These are phyloP conservation scores for Danio albolineatus DNA, from an alignment of 2,797 vertebrate genomes.

Conservation along the genomic window DNA sequence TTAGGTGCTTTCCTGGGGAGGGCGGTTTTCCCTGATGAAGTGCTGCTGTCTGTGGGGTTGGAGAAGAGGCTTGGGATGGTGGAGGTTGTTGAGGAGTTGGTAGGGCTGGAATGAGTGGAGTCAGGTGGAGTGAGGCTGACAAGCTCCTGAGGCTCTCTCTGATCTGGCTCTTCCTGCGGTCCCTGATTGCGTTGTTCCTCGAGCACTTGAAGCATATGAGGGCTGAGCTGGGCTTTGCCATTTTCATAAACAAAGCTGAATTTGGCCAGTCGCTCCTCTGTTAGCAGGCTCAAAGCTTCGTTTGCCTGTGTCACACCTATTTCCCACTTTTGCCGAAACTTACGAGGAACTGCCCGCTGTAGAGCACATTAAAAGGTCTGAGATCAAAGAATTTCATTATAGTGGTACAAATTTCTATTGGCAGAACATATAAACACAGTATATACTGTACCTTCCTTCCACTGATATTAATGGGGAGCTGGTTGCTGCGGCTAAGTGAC, in stretches of 20 bases:
- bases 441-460: conserved; percentile 85
- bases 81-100: conserved; percentile 17
- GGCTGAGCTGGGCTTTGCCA: conserved; percentile 87
- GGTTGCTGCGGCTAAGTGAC: conserved; percentile 86
- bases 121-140: conserved; percentile 63
- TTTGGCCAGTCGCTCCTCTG: conserved; percentile 86
- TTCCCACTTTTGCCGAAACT: conserved; percentile 56
- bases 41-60: conserved; percentile 60
- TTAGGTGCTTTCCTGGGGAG: conserved; percentile 58
- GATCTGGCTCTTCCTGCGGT: conserved; percentile 73
- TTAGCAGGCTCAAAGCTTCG: conserved; percentile 84
- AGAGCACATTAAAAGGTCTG: background rate
- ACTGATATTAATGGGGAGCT: conserved; percentile 75
- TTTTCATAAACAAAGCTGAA: conserved; percentile 89
- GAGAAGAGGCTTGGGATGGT: background rate
- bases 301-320: conserved; percentile 81
- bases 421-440: background rate
- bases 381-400: background rate
- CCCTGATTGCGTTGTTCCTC: conserved; percentile 67
- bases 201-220: conserved; percentile 75
- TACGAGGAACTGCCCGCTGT: conserved; percentile 55
- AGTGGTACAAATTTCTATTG: background rate
- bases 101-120: conserved; percentile 66
- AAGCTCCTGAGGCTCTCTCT: conserved; percentile 42
- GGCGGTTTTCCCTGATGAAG: conserved; percentile 67